Evolutionary conservation across 2,797 vertebrate species (phyloP).

Genomic region (Lacerta agilis): DNA sequence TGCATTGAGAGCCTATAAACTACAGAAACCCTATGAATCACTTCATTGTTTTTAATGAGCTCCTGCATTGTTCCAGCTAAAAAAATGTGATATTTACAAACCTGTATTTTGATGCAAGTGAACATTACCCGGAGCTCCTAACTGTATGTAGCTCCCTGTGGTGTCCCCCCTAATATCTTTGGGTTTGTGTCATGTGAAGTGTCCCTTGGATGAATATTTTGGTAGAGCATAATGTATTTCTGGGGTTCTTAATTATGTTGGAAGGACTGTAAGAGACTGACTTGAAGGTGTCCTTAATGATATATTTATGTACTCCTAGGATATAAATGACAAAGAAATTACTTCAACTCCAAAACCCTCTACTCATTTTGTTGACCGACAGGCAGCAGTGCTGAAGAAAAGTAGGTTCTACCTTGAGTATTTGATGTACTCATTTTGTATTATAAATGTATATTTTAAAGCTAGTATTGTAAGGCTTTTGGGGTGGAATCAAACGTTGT

Average conservation of each 20-base stretch:
- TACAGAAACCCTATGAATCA: neutral
- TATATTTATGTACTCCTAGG: conserved; percentile 74
- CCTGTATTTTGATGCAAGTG: neutral
- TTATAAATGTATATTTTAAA: neutral
- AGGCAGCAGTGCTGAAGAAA: conserved; percentile 82
- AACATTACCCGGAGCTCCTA: neutral
- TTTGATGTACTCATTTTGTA: conserved; percentile 22
- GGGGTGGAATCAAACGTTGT: too few relatives aligned
- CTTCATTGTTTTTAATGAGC: neutral
- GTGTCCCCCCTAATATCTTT: neutral
- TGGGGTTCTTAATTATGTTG: neutral
- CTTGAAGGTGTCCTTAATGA: conserved; percentile 50
- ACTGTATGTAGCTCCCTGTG: neutral
- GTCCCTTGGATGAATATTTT: neutral
- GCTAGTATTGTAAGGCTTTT: neutral
- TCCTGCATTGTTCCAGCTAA: neutral
- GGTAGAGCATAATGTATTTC: neutral
- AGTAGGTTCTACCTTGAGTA: conserved; percentile 77
- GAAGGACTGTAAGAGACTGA: neutral
- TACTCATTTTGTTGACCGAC: conserved; percentile 80
- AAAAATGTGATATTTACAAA: neutral
- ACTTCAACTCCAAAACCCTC: conserved; percentile 80
- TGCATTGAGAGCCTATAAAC: neutral
- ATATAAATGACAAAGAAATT: conserved; percentile 72
- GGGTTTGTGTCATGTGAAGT: neutral